phyloP scores from a whole-genome alignment of 1,140 invertebrate genomes.

The Aphelinus atriplicis region DNA sequence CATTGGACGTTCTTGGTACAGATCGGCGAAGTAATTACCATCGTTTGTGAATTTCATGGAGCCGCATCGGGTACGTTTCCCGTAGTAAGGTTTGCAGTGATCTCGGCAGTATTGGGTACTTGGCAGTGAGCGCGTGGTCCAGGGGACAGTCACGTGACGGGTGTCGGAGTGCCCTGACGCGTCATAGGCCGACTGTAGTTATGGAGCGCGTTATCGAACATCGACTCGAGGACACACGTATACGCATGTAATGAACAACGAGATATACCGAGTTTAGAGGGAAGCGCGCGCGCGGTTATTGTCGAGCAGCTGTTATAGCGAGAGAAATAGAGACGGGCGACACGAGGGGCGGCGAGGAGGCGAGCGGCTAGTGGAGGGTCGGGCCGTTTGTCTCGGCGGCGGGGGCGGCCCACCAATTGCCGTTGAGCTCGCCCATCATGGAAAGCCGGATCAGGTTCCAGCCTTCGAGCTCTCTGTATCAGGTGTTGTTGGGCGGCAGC shows the following conservation, averaged over 20 bases:
- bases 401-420: slow-evolving; percentile 58
- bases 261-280: slow-evolving; percentile 25
- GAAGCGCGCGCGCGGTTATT: slow-evolving; percentile 50
- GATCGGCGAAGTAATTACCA: too few species aligned
- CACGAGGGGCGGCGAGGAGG: too few species aligned
- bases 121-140: too few species aligned
- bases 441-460: slow-evolving; percentile 61
- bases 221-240: slow-evolving; percentile 32
- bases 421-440: slow-evolving; percentile 62
- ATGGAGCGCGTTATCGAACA: slow-evolving; percentile 30
- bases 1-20: too few species aligned
- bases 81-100: too few species aligned
- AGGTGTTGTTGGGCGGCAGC: slow-evolving; percentile 64
- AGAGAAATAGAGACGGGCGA: too few species aligned
- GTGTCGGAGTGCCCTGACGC: too few species aligned
- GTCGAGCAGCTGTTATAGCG: slow-evolving; percentile 44
- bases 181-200: too few species aligned
- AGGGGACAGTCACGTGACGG: too few species aligned
- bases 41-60: too few species aligned
- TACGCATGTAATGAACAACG: not conserved
- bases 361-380: slow-evolving; percentile 50
- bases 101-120: too few species aligned
- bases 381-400: slow-evolving; percentile 33
- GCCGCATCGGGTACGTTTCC: not conserved
- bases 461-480: slow-evolving; percentile 62